Percentiles rank a stretch among this genome's conserved stretches.
These are phyloP conservation scores for Ametastegia equiseti DNA, from an alignment of 2,888 invertebrate species.

Conservation along the genomic window DNA sequence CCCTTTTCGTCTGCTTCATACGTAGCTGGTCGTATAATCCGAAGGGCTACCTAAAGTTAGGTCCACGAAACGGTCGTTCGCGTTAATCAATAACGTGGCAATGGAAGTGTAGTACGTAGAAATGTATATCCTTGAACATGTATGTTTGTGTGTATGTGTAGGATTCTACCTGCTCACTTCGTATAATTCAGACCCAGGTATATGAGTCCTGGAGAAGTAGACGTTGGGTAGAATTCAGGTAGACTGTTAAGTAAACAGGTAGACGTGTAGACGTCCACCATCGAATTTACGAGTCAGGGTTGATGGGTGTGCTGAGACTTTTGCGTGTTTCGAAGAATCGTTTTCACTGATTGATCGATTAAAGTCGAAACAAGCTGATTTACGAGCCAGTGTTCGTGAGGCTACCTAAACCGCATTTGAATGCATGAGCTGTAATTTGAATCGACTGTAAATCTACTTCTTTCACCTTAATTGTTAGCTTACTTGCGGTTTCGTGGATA, in stretches of 20 bases:
- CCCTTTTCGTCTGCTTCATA: neutral
- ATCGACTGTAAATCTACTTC: too few species aligned
- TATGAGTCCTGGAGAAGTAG: too few species aligned
- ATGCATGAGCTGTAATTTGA: too few species aligned
- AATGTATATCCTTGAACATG: neutral
- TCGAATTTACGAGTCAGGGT: neutral
- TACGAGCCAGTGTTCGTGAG: neutral
- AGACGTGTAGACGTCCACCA: neutral
- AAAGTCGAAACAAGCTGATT: constrained; percentile 10
- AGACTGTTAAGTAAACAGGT: neutral
- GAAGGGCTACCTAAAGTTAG: constrained; percentile 16
- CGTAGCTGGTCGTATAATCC: constrained; percentile 13
- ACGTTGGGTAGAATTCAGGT: neutral
- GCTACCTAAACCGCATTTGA: neutral
- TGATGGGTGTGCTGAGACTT: neutral
- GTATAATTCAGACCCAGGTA: too few species aligned
- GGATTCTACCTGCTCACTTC: too few species aligned
- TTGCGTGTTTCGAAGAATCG: neutral
- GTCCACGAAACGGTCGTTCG: constrained; percentile 17
- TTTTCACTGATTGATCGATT: neutral
- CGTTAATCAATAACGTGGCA: constrained; percentile 22
- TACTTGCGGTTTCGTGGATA: too few species aligned
- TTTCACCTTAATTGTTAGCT: too few species aligned
- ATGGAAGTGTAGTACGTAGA: neutral
- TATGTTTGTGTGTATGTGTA: too few species aligned